A percentile compares a stretch with the other conserved stretches of the same genome.
Evolutionary conservation across 2,888 invertebrate species (phyloP).

Genomic region (Cartodere bifasciata): DNA sequence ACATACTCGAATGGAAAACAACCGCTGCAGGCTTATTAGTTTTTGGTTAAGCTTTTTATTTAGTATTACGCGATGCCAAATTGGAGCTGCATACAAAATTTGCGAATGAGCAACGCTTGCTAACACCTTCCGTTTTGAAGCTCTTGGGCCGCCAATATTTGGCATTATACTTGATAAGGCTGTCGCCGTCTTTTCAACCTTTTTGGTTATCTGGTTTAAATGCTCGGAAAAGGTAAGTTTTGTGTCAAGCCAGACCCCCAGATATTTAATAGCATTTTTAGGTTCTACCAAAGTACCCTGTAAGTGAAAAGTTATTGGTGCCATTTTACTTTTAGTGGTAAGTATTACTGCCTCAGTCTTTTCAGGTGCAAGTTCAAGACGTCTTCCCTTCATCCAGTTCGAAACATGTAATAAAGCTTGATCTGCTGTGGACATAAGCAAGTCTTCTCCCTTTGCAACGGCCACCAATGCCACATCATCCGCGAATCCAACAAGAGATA

Average conservation of each 20-base stretch:
- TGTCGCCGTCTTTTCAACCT: constrained; percentile 5
- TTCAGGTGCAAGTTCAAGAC: constrained; percentile 10
- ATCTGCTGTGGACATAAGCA: constrained; percentile 7
- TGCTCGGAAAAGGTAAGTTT: constrained; percentile 5
- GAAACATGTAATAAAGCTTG: constrained; percentile 4
- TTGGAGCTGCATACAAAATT: neutral
- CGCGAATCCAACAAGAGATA: constrained; percentile 9
- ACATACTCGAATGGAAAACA: neutral
- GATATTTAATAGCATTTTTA: constrained; percentile 8
- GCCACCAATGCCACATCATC: constrained; percentile 10
- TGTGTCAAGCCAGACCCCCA: constrained; percentile 9
- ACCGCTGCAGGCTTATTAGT: neutral
- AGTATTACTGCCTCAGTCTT: constrained; percentile 14
- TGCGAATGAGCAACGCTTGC: constrained; percentile 1
- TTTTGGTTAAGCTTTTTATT: constrained; percentile 2
- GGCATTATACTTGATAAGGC: constrained; percentile 11
- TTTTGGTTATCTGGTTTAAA: constrained; percentile 2
- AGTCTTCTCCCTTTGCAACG: constrained; percentile 1
- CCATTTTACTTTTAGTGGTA: constrained; percentile 7
- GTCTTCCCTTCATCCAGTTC: constrained; percentile 7
- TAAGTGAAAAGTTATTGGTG: constrained; percentile 5
- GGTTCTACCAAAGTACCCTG: constrained; percentile 1
- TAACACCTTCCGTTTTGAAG: constrained; percentile 1
- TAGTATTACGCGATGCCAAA: neutral
- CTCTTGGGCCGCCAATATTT: constrained; percentile 10